A percentile compares a stretch with the other conserved stretches of the same genome.
These are phyloP conservation scores for Cyanoramphus novaezelandiae DNA, from an alignment of 2,113 vertebrate genomes.

Conservation along the genomic window DNA sequence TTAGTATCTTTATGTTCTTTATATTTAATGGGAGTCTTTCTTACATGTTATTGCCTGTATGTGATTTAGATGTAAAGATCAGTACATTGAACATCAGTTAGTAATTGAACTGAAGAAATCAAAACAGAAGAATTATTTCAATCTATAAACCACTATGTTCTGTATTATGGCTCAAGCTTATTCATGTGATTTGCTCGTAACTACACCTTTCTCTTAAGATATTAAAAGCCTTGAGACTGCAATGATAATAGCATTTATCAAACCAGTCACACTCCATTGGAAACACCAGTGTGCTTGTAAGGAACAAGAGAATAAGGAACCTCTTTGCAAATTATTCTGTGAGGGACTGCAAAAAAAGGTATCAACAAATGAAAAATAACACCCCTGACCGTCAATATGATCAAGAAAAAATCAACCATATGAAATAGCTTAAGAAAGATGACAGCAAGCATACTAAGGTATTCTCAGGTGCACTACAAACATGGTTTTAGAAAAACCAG, in stretches of 20 bases:
- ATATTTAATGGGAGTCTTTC: background rate
- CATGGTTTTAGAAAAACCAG: background rate
- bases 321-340: background rate
- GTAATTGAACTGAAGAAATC: background rate
- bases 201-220: background rate
- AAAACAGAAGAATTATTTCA: background rate
- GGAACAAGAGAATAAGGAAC: background rate
- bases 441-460: background rate
- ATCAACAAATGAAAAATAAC: background rate
- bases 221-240: background rate
- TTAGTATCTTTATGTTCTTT: background rate
- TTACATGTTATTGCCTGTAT: background rate
- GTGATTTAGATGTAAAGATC: background rate
- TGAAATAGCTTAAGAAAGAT: background rate
- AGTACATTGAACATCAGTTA: background rate
- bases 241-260: background rate
- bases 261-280: background rate
- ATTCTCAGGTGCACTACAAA: background rate
- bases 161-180: background rate
- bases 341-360: background rate
- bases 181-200: background rate
- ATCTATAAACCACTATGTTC: background rate
- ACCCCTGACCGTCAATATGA: background rate
- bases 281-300: background rate
- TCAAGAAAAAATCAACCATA: background rate